phyloP scores from a whole-genome alignment of 2,797 vertebrate species.

The Leptoclinus maculatus region DNA sequence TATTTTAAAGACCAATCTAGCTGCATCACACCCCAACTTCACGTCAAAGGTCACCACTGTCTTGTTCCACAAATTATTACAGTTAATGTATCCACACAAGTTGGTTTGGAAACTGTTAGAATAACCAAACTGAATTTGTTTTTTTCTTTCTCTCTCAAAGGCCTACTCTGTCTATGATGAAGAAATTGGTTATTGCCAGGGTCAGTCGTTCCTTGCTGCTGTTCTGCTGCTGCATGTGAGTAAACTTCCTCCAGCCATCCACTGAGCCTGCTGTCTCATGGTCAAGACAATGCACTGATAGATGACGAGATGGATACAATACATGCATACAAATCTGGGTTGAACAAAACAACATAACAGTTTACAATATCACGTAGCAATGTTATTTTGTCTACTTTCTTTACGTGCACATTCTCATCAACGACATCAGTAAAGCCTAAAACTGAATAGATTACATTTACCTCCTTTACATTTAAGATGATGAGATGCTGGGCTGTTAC shows the following conservation, averaged over 20 bases:
- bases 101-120: background rate
- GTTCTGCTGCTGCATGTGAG: constrained; percentile 97
- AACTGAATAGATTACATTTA: background rate
- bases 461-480: background rate
- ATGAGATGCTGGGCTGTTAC: background rate
- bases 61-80: background rate
- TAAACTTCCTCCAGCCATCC: constrained; percentile 53
- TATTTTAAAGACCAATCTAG: too few species aligned
- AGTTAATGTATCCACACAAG: too few species aligned
- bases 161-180: constrained; percentile 98
- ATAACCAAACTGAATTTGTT: background rate
- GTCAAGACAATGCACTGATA: background rate
- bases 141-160: constrained; percentile 74
- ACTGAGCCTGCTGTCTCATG: background rate
- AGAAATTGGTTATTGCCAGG: constrained; percentile 98
- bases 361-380: background rate
- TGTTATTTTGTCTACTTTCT: background rate
- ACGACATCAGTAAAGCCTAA: background rate
- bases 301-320: background rate
- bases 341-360: background rate
- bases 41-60: background rate
- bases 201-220: constrained; percentile 97
- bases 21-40: background rate
- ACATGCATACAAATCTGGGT: background rate
- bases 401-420: background rate